A percentile compares a stretch with the other conserved stretches of the same genome.
phyloP scores from a whole-genome alignment of 2,797 vertebrate genomes.

The Pogonophryne albipinna region DNA sequence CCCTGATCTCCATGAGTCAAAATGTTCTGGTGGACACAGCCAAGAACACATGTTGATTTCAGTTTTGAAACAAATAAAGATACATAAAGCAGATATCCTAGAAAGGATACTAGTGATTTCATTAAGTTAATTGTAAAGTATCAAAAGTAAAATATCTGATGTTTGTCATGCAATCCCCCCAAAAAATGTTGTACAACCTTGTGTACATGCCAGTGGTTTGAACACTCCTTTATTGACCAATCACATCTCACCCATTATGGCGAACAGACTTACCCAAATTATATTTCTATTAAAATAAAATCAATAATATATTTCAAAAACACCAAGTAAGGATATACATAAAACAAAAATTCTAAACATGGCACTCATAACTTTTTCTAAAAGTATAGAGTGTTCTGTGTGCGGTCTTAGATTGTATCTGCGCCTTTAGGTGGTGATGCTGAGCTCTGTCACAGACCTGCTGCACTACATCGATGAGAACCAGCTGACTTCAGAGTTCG shows the following conservation, averaged over 20 bases:
- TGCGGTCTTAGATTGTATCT: slow-evolving; percentile 50
- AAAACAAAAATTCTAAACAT: not conserved
- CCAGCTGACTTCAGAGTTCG: slow-evolving; percentile 96
- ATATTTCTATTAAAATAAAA: not conserved
- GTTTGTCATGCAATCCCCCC: not conserved
- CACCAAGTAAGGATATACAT: not conserved
- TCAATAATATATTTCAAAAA: not conserved
- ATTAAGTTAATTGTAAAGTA: not conserved
- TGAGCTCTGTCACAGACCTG: slow-evolving; percentile 97
- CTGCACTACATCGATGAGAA: slow-evolving; percentile 96
- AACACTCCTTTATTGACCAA: not conserved
- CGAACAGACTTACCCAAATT: not conserved
- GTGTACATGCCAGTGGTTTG: not conserved
- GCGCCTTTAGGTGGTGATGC: slow-evolving; percentile 93
- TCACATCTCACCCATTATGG: not conserved
- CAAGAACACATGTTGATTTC: slow-evolving; percentile 16
- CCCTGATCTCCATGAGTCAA: slow-evolving; percentile 44
- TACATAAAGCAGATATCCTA: not conserved
- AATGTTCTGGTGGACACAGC: slow-evolving; percentile 43
- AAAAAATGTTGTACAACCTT: not conserved
- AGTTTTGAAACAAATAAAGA: not conserved
- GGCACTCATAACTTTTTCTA: not conserved
- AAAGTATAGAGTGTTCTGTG: slow-evolving; percentile 16
- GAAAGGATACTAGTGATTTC: not conserved
- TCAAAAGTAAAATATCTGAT: not conserved